A percentile compares a stretch with the other conserved stretches of the same genome.
phyloP scores from a whole-genome alignment of 2,113 vertebrate genomes.

The Cinclus mexicanus region DNA sequence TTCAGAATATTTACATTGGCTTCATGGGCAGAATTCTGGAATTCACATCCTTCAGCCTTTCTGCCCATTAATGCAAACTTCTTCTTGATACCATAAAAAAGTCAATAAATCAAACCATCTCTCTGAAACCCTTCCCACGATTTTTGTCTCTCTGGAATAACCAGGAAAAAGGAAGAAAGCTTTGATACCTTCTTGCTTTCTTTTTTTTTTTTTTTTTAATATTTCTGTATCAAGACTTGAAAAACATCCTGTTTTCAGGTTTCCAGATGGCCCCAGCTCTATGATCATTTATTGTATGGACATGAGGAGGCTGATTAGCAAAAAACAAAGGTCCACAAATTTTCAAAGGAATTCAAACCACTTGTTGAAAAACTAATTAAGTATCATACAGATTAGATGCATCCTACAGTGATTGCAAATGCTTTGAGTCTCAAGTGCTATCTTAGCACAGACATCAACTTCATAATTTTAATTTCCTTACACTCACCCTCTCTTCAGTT shows the following conservation, averaged over 20 bases:
- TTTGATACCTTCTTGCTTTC: neutral
- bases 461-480: conserved; percentile 70
- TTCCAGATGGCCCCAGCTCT: conserved; percentile 44
- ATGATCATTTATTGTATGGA: conserved; percentile 61
- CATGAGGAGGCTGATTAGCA: conserved; percentile 18
- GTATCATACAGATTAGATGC: conserved; percentile 55
- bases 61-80: neutral
- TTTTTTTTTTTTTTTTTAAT: neutral
- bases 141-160: neutral
- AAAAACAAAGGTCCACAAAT: conserved; percentile 67
- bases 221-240: neutral
- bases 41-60: neutral
- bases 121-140: neutral
- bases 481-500: conserved; percentile 59
- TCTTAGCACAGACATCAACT: conserved; percentile 58
- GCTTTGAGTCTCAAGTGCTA: conserved; percentile 54
- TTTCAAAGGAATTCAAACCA: conserved; percentile 58
- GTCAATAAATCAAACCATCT: neutral
- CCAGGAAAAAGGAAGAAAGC: neutral
- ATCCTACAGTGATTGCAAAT: conserved; percentile 65
- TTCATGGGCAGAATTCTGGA: neutral
- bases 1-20: neutral
- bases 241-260: conserved; percentile 55
- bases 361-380: conserved; percentile 67
- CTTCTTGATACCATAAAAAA: neutral